These are phyloP conservation scores for Aleiodes alternator DNA, from an alignment of 2,888 invertebrate genomes.

Conservation along the genomic window DNA sequence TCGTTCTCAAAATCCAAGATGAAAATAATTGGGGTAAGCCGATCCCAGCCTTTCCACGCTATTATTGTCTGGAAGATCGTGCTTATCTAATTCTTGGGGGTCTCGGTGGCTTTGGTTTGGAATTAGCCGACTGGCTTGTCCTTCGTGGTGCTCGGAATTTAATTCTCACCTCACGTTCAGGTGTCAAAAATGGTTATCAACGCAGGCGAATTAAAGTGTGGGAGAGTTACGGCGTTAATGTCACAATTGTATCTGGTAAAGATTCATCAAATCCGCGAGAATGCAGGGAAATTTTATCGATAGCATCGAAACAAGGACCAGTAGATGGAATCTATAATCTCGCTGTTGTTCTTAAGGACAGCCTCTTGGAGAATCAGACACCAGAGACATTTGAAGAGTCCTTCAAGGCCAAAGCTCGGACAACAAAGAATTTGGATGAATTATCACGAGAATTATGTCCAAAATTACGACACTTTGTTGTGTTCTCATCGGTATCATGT, in stretches of 20 bases:
- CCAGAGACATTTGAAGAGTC: conserved; percentile 76
- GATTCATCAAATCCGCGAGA: conserved; percentile 85
- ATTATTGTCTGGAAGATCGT: conserved; percentile 76
- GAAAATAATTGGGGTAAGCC: conserved; percentile 56
- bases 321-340: conserved; percentile 83
- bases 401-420: conserved; percentile 78
- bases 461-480: conserved; percentile 78
- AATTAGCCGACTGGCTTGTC: conserved; percentile 91
- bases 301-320: conserved; percentile 76
- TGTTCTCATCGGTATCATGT: conserved; percentile 81
- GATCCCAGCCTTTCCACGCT: conserved; percentile 76
- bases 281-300: conserved; percentile 82
- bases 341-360: conserved; percentile 69
- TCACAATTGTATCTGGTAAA: conserved; percentile 81
- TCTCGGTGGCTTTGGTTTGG: conserved; percentile 94
- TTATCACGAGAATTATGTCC: conserved; percentile 76
- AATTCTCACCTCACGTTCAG: conserved; percentile 88
- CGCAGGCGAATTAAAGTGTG: conserved; percentile 76
- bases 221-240: conserved; percentile 82
- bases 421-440: conserved; percentile 78
- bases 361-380: conserved; percentile 77
- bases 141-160: conserved; percentile 87
- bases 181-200: conserved; percentile 87
- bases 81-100: conserved; percentile 85
- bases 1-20: conserved; percentile 62